A percentile compares a stretch with the other conserved stretches of the same genome.
Conservation (phyloP, 35 echinoderm and acorn worm genomes). For the Patiria miniata region DNA sequence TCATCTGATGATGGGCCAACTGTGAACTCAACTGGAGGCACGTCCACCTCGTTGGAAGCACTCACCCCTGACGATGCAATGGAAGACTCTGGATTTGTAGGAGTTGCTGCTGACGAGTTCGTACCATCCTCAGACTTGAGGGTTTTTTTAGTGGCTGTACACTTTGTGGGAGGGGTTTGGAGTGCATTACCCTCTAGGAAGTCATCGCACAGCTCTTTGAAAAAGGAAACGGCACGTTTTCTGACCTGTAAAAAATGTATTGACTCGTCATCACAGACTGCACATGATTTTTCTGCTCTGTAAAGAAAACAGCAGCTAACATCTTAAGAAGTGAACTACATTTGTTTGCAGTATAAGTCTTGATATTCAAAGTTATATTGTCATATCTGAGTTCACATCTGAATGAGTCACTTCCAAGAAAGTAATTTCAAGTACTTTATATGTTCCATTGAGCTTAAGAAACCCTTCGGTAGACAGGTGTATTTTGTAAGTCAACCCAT, state of each 20-base stretch:
- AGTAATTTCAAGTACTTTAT: no score
- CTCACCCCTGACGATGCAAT: not conserved
- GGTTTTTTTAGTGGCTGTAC: not conserved
- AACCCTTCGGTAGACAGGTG: no score
- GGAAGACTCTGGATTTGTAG: slow-evolving; percentile 4
- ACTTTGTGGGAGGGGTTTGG: not conserved
- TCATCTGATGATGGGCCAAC: not conserved
- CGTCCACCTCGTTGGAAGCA: slow-evolving; percentile 2
- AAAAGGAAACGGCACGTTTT: not conserved
- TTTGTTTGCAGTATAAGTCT: no score
- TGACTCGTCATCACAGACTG: no score
- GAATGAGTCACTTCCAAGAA: no score
- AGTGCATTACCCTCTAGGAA: slow-evolving; percentile 14
- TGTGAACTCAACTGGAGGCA: not conserved
- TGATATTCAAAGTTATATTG: no score
- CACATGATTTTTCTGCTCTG: no score
- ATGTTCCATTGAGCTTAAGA: no score
- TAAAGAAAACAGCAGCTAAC: no score
- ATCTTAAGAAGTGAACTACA: no score
- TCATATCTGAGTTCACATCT: no score
- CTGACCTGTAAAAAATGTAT: not conserved
- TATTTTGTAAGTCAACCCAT: no score
- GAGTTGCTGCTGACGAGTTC: not conserved
- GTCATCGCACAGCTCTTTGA: slow-evolving; percentile 21
- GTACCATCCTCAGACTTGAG: not conserved